Conservation (phyloP, 2,797 vertebrate species). For the Lerista edwardsae region DNA sequence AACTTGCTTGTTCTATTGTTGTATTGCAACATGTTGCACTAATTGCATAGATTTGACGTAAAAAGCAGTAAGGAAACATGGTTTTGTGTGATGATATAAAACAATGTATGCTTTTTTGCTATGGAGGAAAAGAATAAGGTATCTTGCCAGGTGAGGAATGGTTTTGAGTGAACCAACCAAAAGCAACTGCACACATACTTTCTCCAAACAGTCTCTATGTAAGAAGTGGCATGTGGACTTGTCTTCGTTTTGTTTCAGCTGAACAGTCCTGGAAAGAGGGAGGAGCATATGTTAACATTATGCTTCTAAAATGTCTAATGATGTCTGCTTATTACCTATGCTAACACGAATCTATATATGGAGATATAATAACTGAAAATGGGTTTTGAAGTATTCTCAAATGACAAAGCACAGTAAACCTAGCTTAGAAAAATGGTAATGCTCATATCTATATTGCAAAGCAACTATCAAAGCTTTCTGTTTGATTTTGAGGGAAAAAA, state of each 20-base stretch:
- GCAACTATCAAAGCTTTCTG: background rate
- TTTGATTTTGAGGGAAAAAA: background rate
- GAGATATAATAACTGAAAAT: background rate
- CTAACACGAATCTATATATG: background rate
- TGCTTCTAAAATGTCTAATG: background rate
- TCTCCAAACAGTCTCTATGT: too few species aligned
- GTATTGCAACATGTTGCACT: conserved; percentile 45
- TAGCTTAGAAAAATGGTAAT: background rate
- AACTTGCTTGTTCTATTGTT: conserved; percentile 34
- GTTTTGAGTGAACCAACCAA: background rate
- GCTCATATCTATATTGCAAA: background rate
- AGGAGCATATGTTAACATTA: background rate
- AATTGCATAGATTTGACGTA: background rate
- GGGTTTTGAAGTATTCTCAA: background rate
- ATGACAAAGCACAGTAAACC: background rate
- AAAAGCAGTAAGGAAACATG: background rate
- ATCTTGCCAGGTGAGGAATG: background rate
- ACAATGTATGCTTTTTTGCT: background rate
- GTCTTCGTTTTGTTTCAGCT: background rate
- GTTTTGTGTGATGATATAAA: background rate
- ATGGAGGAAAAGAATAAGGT: background rate
- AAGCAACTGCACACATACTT: too few species aligned
- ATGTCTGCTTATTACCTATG: background rate
- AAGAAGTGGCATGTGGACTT: too few species aligned
- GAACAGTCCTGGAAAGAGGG: background rate